These are phyloP conservation scores for Otocyon megalotis DNA, from an alignment of 2,113 vertebrate genomes.

Conservation along the genomic window DNA sequence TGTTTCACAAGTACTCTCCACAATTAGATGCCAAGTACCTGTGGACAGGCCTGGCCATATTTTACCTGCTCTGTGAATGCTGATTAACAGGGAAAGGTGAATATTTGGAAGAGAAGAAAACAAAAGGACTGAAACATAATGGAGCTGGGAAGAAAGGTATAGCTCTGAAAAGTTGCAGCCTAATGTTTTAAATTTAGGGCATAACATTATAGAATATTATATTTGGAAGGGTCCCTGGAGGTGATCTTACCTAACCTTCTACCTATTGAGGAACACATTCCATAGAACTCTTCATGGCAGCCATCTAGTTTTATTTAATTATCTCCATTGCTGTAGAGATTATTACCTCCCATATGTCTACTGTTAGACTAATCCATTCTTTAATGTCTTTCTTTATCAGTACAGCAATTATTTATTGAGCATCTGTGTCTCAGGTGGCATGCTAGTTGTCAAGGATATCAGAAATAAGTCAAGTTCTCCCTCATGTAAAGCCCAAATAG, in stretches of 20 bases:
- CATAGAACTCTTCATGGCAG: slow-evolving; percentile 19
- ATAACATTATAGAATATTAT: neutral
- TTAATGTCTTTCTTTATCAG: slow-evolving; percentile 14
- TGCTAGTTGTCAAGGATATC: neutral
- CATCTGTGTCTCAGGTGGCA: slow-evolving; percentile 13
- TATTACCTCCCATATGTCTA: slow-evolving; percentile 22
- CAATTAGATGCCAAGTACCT: neutral
- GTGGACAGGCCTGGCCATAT: neutral
- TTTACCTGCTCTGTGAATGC: neutral
- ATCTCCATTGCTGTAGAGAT: neutral
- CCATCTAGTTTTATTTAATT: slow-evolving; percentile 42
- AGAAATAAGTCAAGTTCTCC: slow-evolving; percentile 3
- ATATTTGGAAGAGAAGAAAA: slow-evolving; percentile 49
- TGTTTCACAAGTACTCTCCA: neutral
- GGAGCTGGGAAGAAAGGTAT: neutral
- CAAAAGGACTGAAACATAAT: slow-evolving; percentile 8
- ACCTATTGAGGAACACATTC: neutral
- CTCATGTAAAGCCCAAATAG: slow-evolving; percentile 21
- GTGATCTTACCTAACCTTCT: neutral
- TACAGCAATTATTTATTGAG: neutral
- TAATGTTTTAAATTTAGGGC: slow-evolving; percentile 37
- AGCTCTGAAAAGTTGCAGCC: neutral
- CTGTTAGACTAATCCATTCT: slow-evolving; percentile 38
- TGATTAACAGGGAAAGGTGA: slow-evolving; percentile 57
- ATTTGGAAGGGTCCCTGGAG: slow-evolving; percentile 9